Conservation (phyloP, 2,113 vertebrate genomes). For the Prinia subflava region DNA sequence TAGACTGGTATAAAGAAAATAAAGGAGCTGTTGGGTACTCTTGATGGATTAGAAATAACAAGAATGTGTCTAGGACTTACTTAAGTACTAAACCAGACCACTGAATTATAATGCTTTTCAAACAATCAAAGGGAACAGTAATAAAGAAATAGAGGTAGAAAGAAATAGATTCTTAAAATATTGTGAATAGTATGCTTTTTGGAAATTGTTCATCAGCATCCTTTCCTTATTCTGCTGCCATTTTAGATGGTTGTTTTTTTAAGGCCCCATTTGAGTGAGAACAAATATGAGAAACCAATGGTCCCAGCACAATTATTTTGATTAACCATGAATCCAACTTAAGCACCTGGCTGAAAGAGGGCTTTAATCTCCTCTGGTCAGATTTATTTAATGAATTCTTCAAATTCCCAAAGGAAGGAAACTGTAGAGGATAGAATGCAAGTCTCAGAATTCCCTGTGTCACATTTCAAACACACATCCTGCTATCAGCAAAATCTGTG, state of each 20-base stretch:
- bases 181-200: background rate
- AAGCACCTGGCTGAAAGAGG: background rate
- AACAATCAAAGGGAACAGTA: background rate
- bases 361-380: constrained; percentile 4
- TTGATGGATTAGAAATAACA: constrained; percentile 46
- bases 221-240: background rate
- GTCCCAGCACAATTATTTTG: background rate
- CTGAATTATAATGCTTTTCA: constrained; percentile 14
- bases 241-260: background rate
- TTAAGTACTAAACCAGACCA: background rate
- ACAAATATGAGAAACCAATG: background rate
- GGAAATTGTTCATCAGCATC: background rate
- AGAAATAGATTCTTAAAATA: background rate
- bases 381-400: constrained; percentile 25
- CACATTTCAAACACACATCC: background rate
- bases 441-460: background rate
- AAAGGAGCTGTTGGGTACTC: background rate
- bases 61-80: constrained; percentile 22
- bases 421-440: background rate
- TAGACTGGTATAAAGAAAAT: constrained; percentile 40
- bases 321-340: background rate
- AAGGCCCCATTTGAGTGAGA: background rate
- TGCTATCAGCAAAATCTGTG: background rate
- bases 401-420: background rate
- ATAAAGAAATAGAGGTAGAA: background rate